Evolutionary conservation across 2,797 vertebrate genomes (phyloP).

Genomic region (Malurus splendens): DNA sequence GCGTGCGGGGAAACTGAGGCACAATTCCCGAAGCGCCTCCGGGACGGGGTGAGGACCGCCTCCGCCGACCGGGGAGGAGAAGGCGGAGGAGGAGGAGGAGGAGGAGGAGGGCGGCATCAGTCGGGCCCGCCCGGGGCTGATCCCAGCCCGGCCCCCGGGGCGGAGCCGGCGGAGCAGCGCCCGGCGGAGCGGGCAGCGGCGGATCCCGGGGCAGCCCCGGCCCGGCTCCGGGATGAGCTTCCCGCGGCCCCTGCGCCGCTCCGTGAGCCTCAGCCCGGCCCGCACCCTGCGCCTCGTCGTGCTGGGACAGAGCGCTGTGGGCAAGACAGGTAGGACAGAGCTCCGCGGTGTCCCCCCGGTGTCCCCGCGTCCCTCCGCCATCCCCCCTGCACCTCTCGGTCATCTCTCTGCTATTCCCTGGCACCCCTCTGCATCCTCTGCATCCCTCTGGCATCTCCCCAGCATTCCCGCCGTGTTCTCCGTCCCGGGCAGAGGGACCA

Average conservation of each 20-base stretch:
- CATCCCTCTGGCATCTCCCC: too few relatives aligned
- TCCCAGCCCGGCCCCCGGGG: conserved; percentile 4
- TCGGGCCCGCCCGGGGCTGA: background rate
- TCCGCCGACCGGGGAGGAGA: background rate
- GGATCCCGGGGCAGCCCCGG: background rate
- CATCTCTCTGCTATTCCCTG: too few relatives aligned
- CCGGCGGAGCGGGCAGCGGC: background rate
- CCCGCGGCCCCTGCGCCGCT: conserved; percentile 67
- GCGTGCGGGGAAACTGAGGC: background rate
- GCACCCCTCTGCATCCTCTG: too few relatives aligned
- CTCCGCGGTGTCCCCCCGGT: background rate
- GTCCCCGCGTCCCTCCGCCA: background rate
- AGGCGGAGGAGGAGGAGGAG: background rate
- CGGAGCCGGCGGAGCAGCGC: background rate
- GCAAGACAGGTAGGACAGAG: conserved; percentile 70
- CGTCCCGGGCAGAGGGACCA: background rate
- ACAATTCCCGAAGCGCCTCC: background rate
- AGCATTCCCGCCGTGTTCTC: background rate
- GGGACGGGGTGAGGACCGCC: background rate
- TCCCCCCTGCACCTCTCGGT: background rate
- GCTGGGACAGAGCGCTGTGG: conserved; percentile 73
- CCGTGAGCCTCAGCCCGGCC: conserved; percentile 66
- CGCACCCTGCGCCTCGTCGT: conserved; percentile 73
- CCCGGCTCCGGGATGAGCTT: conserved; percentile 45
- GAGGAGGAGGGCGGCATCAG: background rate